phyloP scores from a whole-genome alignment of 2,113 vertebrate genomes.

The Chamaetylas fuelleborni region DNA sequence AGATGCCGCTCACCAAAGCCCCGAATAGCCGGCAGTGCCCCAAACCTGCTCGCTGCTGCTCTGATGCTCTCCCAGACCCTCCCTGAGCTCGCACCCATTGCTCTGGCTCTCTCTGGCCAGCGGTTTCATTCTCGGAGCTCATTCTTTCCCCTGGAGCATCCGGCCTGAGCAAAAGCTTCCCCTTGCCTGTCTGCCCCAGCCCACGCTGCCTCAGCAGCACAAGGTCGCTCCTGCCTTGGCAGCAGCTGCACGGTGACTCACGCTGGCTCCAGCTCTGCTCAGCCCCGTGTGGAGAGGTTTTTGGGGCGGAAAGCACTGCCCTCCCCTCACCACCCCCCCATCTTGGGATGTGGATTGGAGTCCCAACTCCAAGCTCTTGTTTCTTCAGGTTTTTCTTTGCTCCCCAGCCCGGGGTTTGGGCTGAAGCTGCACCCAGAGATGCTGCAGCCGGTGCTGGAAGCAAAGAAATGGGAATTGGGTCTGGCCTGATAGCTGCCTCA shows the following conservation, averaged over 20 bases:
- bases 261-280: not conserved
- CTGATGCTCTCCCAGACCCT: not conserved
- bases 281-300: not conserved
- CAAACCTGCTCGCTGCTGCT: not conserved
- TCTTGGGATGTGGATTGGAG: not conserved
- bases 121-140: not conserved
- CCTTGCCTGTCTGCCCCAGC: not conserved
- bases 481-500: not conserved
- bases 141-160: not conserved
- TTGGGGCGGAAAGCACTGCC: not conserved
- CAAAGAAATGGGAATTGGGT: not conserved
- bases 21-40: not conserved
- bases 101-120: not conserved
- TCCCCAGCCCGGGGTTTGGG: not conserved
- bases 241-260: not conserved
- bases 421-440: not conserved
- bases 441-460: not conserved
- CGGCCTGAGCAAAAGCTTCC: slow-evolving; percentile 18
- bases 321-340: not conserved
- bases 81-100: accelerated
- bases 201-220: slow-evolving; percentile 2
- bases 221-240: not conserved
- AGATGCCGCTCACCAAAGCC: accelerated
- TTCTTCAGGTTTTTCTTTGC: not conserved
- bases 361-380: not conserved